A percentile compares a stretch with the other conserved stretches of the same genome.
Conservation (phyloP, 2,113 vertebrate species). For the Epinephelus fuscoguttatus region DNA sequence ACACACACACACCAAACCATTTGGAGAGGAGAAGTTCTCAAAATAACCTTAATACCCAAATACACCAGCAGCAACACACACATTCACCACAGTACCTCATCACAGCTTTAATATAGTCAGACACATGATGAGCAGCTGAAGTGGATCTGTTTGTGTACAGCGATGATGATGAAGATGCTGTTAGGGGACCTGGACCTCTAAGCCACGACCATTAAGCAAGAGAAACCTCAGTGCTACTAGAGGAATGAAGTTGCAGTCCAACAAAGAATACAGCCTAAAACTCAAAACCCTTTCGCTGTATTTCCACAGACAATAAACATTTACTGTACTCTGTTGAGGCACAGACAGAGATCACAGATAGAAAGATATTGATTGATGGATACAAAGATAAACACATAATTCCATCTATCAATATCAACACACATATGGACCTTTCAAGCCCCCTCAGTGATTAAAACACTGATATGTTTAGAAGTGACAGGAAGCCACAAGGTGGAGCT, state of each 20-base stretch:
- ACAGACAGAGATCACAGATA: background rate
- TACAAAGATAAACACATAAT: background rate
- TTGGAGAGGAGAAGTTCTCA: slow-evolving; percentile 47
- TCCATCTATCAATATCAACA: background rate
- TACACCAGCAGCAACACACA: slow-evolving; percentile 18
- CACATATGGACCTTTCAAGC: no score
- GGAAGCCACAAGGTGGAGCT: slow-evolving; percentile 77
- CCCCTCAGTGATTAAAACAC: background rate
- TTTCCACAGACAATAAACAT: background rate
- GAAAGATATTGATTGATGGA: background rate
- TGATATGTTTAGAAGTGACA: background rate
- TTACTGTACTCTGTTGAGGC: background rate
- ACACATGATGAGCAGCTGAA: slow-evolving; percentile 32
- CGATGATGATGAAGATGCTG: slow-evolving; percentile 8
- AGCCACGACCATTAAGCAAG: background rate
- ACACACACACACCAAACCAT: background rate
- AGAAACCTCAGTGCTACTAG: background rate
- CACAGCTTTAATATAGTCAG: slow-evolving; percentile 5
- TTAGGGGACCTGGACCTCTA: background rate
- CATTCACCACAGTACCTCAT: slow-evolving; percentile 7
- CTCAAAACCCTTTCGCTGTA: background rate
- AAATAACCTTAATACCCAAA: slow-evolving; percentile 69
- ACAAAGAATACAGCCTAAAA: background rate
- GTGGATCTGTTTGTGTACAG: slow-evolving; percentile 3
- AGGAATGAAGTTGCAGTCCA: background rate